phyloP scores from a whole-genome alignment of 2,888 invertebrate genomes.

The Aricia artaxerxes region DNA sequence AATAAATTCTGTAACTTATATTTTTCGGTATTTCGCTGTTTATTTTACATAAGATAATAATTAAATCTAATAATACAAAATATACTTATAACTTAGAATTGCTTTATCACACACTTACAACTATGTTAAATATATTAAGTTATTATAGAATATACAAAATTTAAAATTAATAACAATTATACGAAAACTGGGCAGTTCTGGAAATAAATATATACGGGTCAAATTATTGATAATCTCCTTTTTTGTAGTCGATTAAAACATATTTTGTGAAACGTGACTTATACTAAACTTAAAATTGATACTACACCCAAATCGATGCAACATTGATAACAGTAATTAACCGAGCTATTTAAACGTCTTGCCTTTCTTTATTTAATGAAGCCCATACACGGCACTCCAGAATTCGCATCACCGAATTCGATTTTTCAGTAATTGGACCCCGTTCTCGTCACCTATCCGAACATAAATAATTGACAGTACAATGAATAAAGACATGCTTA shows the following conservation, averaged over 20 bases:
- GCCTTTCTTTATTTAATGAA: slow-evolving; percentile 66
- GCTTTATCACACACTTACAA: no score
- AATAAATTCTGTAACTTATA: background rate
- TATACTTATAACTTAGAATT: no score
- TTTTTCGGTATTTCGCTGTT: background rate
- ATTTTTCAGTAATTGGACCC: slow-evolving; percentile 2
- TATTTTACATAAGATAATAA: background rate
- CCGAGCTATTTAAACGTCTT: slow-evolving; percentile 62
- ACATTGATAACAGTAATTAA: slow-evolving; percentile 58
- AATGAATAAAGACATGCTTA: background rate
- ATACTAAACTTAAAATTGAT: background rate
- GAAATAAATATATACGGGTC: no score
- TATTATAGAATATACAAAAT: no score
- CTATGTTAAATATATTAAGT: no score
- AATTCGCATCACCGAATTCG: slow-evolving; percentile 57
- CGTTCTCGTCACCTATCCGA: slow-evolving; percentile 6
- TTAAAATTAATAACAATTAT: no score
- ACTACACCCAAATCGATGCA: slow-evolving; percentile 26
- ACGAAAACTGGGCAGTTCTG: no score
- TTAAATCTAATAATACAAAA: no score
- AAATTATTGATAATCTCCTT: background rate
- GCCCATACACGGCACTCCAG: slow-evolving; percentile 72
- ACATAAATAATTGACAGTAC: background rate
- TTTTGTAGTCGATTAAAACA: background rate
- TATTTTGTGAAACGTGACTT: background rate